Base-by-base conservation (phyloP, 2,797 vertebrate genomes). In the Pseudochromis fuscus region DNA sequence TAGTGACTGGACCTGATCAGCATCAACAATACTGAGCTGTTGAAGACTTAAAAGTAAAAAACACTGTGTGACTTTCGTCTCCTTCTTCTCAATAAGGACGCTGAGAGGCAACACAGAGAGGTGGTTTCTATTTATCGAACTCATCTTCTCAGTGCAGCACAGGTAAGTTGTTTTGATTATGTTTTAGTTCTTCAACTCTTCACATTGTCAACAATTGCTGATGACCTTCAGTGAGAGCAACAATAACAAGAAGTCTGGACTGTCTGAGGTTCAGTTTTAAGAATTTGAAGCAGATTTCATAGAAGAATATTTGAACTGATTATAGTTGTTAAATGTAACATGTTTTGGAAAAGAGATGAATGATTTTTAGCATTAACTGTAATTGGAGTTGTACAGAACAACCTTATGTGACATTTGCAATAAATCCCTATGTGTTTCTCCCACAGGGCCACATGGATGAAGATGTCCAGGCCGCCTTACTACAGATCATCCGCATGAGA, bases 401-500 rank as follows among this genome's bases (percentile, higher is more conserved):
- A 48, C 42, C n/a, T 0, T 23, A 21, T n/a, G 5, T 31, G 56
- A 59, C 48, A 24, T 40, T 15, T 19, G 21, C 4, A 21, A 13
- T 19, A 30, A 12, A 6, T 35, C 4, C 7, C 12, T 72, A 64
- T 25, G 24, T 67, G 12, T 79, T 50, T 79, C 11, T 85, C 49
- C 82, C 63, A 1, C 59, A 99, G 98, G 98, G 98, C 12, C 98
- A 99, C 93, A 99, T 99, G 98, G 98, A 99, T 87, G 98, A 98
- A 75, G 98, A 99, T 0, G 97, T 99, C 33, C 98, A 99, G 85
- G 96, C 97, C 0, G 97, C 97, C 38, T 89, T 99, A 24, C 93
- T 99, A 0, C 98, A 99, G 93, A 99, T 99, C 91, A 97, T 99
- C 87, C 94, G 95, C 18, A 99, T 99, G 98, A 95, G 97, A 46